Percentiles rank a stretch among this genome's conserved stretches.
Conservation (phyloP, 2,113 vertebrate species). For the Peucedramus taeniatus region DNA sequence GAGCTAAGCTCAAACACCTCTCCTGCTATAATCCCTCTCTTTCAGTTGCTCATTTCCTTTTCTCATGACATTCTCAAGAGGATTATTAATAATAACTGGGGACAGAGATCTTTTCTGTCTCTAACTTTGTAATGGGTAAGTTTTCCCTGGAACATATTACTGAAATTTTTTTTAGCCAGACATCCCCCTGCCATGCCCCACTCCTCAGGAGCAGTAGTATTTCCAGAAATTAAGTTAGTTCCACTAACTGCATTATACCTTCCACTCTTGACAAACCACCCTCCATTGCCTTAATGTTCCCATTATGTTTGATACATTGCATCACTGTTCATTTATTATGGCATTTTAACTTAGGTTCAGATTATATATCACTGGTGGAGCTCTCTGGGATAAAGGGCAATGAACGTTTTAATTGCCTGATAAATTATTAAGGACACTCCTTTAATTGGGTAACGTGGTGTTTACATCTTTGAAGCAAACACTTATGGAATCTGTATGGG, state of each 20-base stretch:
- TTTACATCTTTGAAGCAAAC: conserved; percentile 56
- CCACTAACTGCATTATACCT: neutral
- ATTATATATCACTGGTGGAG: neutral
- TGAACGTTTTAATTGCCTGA: conserved; percentile 60
- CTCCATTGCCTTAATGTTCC: conserved; percentile 41
- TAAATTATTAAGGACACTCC: conserved; percentile 60
- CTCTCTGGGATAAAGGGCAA: conserved; percentile 54
- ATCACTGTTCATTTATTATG: conserved; percentile 24
- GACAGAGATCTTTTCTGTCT: neutral
- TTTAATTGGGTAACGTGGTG: conserved; percentile 53
- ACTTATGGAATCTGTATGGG: neutral
- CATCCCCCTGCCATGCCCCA: neutral
- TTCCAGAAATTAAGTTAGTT: conserved; percentile 52
- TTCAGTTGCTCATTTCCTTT: neutral
- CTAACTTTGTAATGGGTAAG: neutral
- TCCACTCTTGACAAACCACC: conserved; percentile 18
- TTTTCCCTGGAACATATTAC: neutral
- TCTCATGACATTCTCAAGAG: neutral
- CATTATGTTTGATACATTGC: conserved; percentile 52
- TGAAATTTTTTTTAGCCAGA: neutral
- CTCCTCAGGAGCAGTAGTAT: neutral
- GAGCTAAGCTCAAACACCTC: neutral
- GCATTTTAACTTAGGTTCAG: conserved; percentile 33
- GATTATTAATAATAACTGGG: neutral
- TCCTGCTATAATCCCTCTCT: neutral